Conservation (phyloP, 2,888 invertebrate genomes). For the Acleris holmiana region DNA sequence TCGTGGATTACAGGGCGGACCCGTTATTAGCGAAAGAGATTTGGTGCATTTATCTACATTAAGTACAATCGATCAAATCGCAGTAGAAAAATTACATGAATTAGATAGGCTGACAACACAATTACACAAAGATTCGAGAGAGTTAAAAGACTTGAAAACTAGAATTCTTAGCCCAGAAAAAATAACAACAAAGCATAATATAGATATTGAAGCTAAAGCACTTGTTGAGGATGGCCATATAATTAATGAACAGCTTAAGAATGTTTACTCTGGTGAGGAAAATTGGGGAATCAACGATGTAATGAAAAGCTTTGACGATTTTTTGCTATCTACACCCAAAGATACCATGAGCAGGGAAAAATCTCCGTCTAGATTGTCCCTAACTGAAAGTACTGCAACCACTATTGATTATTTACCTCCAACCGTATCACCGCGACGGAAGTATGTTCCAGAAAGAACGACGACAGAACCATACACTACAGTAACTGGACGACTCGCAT, state of each 20-base stretch:
- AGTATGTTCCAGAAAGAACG: conserved; percentile 82
- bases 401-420: conserved; percentile 85
- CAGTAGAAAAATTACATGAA: conserved; percentile 91
- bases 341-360: conserved; percentile 78
- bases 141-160: conserved; percentile 89
- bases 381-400: conserved; percentile 84
- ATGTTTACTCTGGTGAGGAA: conserved; percentile 87
- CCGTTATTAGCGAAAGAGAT: conserved; percentile 91
- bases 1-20: conserved; percentile 86
- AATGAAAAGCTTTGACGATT: conserved; percentile 86
- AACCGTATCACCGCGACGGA: conserved; percentile 84
- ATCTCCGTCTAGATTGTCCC: conserved; percentile 86
- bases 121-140: conserved; percentile 91
- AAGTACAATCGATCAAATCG: conserved; percentile 90
- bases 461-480: conserved; percentile 87
- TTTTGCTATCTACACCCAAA: conserved; percentile 81
- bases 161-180: conserved; percentile 88
- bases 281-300: conserved; percentile 89
- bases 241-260: conserved; percentile 88
- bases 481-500: conserved; percentile 86
- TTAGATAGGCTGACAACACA: conserved; percentile 90
- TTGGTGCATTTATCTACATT: conserved; percentile 89
- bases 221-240: conserved; percentile 86
- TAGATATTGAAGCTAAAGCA: conserved; percentile 84
- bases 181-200: conserved; percentile 68